Evolutionary conservation across 2,113 vertebrate species (phyloP), one percentile per base, ranked within the genome.

Genomic region (Pseudolaguvia tuberculata): DNA sequence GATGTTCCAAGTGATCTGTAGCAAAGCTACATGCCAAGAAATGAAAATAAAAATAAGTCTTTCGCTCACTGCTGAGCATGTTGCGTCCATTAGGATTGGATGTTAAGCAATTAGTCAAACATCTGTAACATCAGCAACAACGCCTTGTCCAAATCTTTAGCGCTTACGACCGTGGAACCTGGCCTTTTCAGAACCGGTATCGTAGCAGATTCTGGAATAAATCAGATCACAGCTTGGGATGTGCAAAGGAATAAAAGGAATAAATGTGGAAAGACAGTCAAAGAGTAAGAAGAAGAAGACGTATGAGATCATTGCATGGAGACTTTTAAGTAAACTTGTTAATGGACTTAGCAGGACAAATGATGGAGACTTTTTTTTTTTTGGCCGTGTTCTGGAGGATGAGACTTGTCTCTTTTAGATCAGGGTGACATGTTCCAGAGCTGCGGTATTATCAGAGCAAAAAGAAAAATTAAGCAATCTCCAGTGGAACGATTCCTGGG

Each of bases 1-100:
- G 21, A 80, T 84, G 86, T 86, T 85, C 66, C 55, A 80, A 84
- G 72, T 83, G 83, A 83, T 84, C 75, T 86, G 79, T 81, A 78
- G 72, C 74, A 70, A 74, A 63, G 73, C 14, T 78, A 55, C 75
- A 78, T 80, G 72, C 77, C 65, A 72, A 84, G 77, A 82, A 78
- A 74, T 74, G 81, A 9, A 42, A 42, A 42, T 42, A 42, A 42
- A 42, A 42, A 78, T 82, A 82, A 81, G 61, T 50, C 74, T 82
- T 74, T 72, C 76, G 65, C 72, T 29, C 27, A 67, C 82, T 71
- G 68, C 47, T 25, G 53, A 47, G 51, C 21, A 72, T 39, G 31
- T 39, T 72, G 8, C 39, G 55, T 81, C 80, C 70, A 1, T 78
- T 5, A 61, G 78, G 70, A 75, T 77, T 21, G 1, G 20, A 35